These are phyloP conservation scores for Sus cebifrons DNA, from an alignment of 2,797 vertebrate genomes.

Conservation along the genomic window DNA sequence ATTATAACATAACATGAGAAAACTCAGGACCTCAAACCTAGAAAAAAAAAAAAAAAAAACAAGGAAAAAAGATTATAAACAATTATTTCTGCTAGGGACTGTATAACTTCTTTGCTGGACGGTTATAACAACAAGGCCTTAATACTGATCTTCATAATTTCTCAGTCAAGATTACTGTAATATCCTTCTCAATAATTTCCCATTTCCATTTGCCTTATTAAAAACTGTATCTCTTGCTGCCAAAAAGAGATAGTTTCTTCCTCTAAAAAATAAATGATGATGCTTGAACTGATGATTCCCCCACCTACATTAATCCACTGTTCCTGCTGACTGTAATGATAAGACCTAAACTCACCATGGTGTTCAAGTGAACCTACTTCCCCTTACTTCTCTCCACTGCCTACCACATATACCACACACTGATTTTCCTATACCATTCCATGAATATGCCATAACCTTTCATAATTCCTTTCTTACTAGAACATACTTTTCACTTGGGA, in stretches of 20 bases:
- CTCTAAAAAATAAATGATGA: constrained; percentile 28
- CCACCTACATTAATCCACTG: background rate
- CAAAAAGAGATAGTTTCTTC: background rate
- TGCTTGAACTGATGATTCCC: background rate
- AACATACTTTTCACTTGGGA: background rate
- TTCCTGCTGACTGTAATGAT: background rate
- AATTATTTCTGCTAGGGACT: constrained; percentile 50
- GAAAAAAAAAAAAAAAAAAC: constrained; percentile 65
- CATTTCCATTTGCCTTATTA: constrained; percentile 21
- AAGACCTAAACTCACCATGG: constrained; percentile 57
- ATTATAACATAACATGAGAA: constrained; percentile 99
- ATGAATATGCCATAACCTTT: background rate
- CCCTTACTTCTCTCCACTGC: background rate
- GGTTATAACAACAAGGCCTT: constrained; percentile 52
- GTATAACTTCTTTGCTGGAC: background rate
- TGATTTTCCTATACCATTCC: background rate
- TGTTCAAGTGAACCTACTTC: background rate
- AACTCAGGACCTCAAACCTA: constrained; percentile 98
- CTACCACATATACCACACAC: background rate
- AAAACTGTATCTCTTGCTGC: background rate
- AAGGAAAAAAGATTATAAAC: constrained; percentile 10
- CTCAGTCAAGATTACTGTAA: constrained; percentile 13
- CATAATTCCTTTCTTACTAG: constrained; percentile 43
- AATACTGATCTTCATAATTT: constrained; percentile 10
- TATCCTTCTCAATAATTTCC: background rate